Conservation (phyloP, 92 coral and sea anemone species). For the Paragorgia papillata region DNA sequence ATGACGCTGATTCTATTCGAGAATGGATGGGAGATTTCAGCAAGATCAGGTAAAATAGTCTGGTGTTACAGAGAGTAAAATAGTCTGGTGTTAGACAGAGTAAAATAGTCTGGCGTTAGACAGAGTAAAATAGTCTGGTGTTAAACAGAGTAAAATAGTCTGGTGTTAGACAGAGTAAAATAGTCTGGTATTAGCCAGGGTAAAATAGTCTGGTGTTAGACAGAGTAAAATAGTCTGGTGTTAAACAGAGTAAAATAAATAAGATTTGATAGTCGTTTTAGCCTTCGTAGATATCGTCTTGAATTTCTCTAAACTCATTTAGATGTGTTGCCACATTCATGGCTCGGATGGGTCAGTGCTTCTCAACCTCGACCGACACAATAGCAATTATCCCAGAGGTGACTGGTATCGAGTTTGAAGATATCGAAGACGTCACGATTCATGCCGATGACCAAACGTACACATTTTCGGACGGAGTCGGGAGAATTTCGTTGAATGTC, state of each 20-base stretch:
- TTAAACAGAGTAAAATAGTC: too few relatives aligned
- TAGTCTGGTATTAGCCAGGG: too few relatives aligned
- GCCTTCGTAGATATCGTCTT: too few relatives aligned
- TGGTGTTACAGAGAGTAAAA: too few relatives aligned
- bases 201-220: too few relatives aligned
- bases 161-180: too few relatives aligned
- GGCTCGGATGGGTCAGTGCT: slow-evolving; percentile 98
- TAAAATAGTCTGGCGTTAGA: too few relatives aligned
- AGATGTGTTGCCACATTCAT: slow-evolving; percentile 92
- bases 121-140: too few relatives aligned
- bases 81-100: too few relatives aligned
- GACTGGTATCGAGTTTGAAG: slow-evolving; percentile 55
- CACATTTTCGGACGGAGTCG: slow-evolving; percentile 93
- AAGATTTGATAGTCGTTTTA: too few relatives aligned
- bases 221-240: too few relatives aligned
- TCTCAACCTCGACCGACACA: slow-evolving; percentile 89
- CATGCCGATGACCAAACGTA: slow-evolving; percentile 65
- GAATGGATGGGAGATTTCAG: slow-evolving; percentile 78
- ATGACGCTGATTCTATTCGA: slow-evolving; percentile 69
- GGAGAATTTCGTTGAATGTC: slow-evolving; percentile 74
- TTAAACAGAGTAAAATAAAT: too few relatives aligned
- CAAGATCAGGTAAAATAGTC: slow-evolving; percentile 58
- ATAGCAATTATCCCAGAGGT: slow-evolving; percentile 69
- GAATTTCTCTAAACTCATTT: not conserved
- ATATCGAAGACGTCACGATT: slow-evolving; percentile 66